Base-by-base conservation (phyloP, 2,888 invertebrate genomes). In the Anthophora plumipes region DNA sequence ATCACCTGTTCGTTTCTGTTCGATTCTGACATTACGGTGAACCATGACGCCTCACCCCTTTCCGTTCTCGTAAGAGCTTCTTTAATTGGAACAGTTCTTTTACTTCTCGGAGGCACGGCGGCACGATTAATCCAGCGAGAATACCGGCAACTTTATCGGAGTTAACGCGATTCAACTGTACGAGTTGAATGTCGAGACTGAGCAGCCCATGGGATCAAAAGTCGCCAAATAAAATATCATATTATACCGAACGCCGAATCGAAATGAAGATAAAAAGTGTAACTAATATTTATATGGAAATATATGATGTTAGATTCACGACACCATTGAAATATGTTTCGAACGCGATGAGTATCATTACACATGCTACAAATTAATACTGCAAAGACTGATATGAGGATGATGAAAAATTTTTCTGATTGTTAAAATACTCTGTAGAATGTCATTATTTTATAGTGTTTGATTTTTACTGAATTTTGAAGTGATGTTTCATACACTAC, bases 71-170 rank as follows among this genome's bases (percentile, higher is more conserved):
- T 25, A 64, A 68, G 46, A 82, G 55, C 57, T 85, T 52, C 66
- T 59, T 72, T 80, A 82, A 83, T 85, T 67, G 70, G 50, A 61
- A 69, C 39, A 67, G 67, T 85, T 80, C 83, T 73, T 75, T 75
- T 43, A 69, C 74, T 74, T 57, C 39, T 54, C 46, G 31, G 17
- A 59, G 68, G 63, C 48, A 76, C 67, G 63, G 57, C 69, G 70
- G 43, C 46, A 37, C 57, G 46, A 60, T 67, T 82, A 85, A 76
- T 80, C 55, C 72, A 20, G n/a, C 12, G 83, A 54, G 69, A 59
- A 82, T 80, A 69, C 46, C 22, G 48, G 20, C 61, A 55, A 82
- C 57, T 72, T 63, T 39, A 60, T 25, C 31, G 64, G 17, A 82
- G 72, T 54, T 68, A 55, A 85, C 37, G 61, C 64, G n/a, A 80